Evolutionary conservation across 2,888 invertebrate genomes (phyloP).

Genomic region (Nephrocerus scutellatus): DNA sequence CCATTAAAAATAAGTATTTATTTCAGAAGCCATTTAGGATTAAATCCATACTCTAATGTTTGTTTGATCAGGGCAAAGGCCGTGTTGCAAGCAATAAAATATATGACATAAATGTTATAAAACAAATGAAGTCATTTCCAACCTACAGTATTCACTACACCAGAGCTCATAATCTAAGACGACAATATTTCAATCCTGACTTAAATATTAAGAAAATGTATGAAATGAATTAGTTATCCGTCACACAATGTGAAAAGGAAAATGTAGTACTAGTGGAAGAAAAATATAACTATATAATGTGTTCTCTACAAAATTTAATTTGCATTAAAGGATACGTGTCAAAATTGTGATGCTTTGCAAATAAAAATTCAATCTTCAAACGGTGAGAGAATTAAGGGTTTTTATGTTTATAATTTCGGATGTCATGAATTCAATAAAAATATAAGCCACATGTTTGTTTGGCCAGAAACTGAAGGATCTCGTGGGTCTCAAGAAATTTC

Average conservation of each 20-base stretch:
- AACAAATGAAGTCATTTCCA: constrained; percentile 21
- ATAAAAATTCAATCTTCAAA: constrained; percentile 5
- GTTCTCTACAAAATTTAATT: too few relatives aligned
- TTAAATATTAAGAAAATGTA: constrained; percentile 22
- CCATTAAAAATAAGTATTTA: constrained; percentile 14
- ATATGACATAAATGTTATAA: constrained; percentile 21
- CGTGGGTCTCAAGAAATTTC: constrained; percentile 24
- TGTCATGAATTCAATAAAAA: constrained; percentile 26
- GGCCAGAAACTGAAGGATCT: constrained; percentile 27
- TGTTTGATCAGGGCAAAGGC: constrained; percentile 8
- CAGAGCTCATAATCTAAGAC: constrained; percentile 24
- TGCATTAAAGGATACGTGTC: too few relatives aligned
- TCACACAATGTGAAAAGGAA: constrained; percentile 13
- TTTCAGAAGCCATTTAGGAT: constrained; percentile 5
- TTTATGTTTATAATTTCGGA: constrained; percentile 20
- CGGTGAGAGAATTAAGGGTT: constrained; percentile 15
- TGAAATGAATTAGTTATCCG: constrained; percentile 23
- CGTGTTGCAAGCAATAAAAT: constrained; percentile 14
- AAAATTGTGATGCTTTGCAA: not conserved
- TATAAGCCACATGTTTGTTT: constrained; percentile 24
- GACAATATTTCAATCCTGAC: constrained; percentile 24
- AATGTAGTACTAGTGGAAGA: constrained; percentile 21
- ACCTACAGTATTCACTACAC: constrained; percentile 24
- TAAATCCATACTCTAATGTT: constrained; percentile 9
- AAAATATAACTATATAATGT: too few relatives aligned